Evolutionary conservation across 2,797 vertebrate species (phyloP).

Genomic region (Brachyalestes nurse): DNA sequence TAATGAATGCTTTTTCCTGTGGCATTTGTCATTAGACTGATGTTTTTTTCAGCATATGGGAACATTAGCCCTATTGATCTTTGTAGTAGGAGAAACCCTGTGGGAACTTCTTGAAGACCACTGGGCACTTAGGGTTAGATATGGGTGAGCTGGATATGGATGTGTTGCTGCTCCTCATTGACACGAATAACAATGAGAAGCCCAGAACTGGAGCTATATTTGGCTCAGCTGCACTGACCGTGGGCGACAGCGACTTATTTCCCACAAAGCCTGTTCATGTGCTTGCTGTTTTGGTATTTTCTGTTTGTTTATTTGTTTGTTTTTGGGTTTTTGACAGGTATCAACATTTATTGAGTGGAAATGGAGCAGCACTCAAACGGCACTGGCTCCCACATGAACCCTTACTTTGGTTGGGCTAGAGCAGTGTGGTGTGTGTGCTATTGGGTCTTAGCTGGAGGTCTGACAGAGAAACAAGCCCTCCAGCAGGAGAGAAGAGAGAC

Average conservation of each 20-base stretch:
- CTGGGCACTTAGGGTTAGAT: background rate
- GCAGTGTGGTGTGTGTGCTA: background rate
- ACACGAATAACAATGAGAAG: slow-evolving; percentile 24
- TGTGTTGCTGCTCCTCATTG: background rate
- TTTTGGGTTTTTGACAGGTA: background rate
- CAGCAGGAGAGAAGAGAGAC: slow-evolving; percentile 17
- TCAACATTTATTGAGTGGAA: slow-evolving; percentile 1
- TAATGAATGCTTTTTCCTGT: slow-evolving; percentile 1
- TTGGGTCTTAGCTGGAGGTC: slow-evolving; percentile 19
- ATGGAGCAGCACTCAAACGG: background rate
- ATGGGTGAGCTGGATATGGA: slow-evolving; percentile 1
- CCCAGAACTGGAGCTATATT: slow-evolving; percentile 21
- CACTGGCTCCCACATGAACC: background rate
- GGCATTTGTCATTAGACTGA: slow-evolving; percentile 2
- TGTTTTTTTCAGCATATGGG: background rate
- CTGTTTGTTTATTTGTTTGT: background rate
- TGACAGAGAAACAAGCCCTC: slow-evolving; percentile 6
- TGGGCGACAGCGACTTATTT: background rate
- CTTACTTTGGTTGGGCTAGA: background rate
- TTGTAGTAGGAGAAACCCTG: background rate
- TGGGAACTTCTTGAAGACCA: background rate
- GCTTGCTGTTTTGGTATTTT: background rate
- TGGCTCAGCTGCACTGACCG: slow-evolving; percentile 1
- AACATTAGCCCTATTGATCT: background rate
- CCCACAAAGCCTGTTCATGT: background rate